Base-by-base conservation (phyloP, 2,888 invertebrate species). In the Tipula lateralis region DNA sequence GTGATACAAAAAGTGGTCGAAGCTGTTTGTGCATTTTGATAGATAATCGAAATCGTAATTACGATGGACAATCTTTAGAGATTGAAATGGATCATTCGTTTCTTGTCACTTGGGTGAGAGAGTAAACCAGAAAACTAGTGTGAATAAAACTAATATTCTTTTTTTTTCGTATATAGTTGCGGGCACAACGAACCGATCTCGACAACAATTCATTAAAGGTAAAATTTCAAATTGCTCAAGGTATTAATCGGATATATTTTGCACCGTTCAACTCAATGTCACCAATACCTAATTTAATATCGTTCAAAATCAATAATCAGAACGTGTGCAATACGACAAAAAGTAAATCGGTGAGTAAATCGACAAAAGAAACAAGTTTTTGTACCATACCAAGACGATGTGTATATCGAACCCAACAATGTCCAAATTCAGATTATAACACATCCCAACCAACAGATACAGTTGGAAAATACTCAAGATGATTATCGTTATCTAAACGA, bases 401-500 rank as follows among this genome's bases (percentile, higher is more conserved):
- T 9, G 2, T 24, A 1, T 24, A 1, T 7, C 12, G 24, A 66
- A 0, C 66, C 66, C 19, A 66, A 24, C 19, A 24, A 12, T 24
- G 24, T 9, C 0, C 1, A 66, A 24, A 2, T 24, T 9, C 66
- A 66, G 9, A 2, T 24, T 24, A 2, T 66, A 66, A 1, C 24
- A 24, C 66, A 66, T 19, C 5, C 5, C 19, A 50, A 24, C 6
- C 50, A 19, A 24, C 7, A 19, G 1, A 19, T 24, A 24, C 19
- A 66, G 66, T 1, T 9, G 9, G 9, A 7, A 9, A 12, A 66
- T 82, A 82, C 30, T n/a, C n/a, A n/a, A 30, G 32, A 82, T 30
- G 82, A 82, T 82, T 82, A 82, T 30, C 81, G 81, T 13, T 82
- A 7, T 82, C 16, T 82, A 82, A 82, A 82, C 82, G 82, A 82